phyloP scores from a whole-genome alignment of 2,888 invertebrate genomes.

The Drosophila mercatorum region DNA sequence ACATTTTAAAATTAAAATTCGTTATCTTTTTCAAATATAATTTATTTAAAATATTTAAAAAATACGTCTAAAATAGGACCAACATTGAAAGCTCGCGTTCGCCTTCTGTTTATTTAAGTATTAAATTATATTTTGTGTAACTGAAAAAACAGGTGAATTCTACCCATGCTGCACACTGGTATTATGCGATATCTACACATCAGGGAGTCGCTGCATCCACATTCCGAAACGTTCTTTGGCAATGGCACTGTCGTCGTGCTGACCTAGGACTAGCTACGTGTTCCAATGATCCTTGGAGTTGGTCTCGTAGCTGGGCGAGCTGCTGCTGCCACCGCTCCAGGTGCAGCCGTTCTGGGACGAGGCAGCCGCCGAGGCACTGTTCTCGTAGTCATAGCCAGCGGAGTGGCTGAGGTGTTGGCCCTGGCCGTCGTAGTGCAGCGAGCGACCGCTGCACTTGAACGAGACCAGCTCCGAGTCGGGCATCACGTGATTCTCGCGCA shows the following conservation, averaged over 20 bases:
- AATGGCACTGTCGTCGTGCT: conserved; percentile 21
- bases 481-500: conserved; percentile 63
- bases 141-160: neutral
- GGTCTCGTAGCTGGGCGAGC: conserved; percentile 59
- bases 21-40: neutral
- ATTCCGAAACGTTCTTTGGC: conserved; percentile 45
- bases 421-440: conserved; percentile 41
- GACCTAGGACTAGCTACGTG: conserved; percentile 39
- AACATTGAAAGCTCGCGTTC: neutral
- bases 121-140: conserved; percentile 7
- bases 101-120: neutral
- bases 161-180: neutral
- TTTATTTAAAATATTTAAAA: neutral
- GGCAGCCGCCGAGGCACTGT: conserved; percentile 46
- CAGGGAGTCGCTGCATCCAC: conserved; percentile 2
- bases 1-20: neutral
- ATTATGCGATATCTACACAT: conserved; percentile 13
- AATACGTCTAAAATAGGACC: neutral
- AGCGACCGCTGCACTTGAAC: conserved; percentile 44
- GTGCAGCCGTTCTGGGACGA: conserved; percentile 65
- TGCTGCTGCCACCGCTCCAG: conserved; percentile 73
- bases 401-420: conserved; percentile 28
- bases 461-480: conserved; percentile 52
- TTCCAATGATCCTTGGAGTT: conserved; percentile 70
- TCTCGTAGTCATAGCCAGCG: conserved; percentile 47